Conservation (phyloP, 2,113 vertebrate genomes). For the Baryphthengus martii region DNA sequence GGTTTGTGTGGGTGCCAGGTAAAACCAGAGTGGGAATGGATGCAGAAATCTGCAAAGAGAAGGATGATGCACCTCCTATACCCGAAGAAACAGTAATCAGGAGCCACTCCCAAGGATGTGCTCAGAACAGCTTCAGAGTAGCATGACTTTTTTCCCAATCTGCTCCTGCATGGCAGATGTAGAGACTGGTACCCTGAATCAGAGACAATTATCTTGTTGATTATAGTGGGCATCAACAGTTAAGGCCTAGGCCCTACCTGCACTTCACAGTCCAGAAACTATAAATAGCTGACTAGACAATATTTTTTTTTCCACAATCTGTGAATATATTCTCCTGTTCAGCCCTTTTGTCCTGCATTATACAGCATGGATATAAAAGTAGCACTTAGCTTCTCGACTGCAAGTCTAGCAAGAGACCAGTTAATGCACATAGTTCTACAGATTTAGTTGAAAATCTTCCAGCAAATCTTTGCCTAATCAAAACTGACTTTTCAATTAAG, state of each 20-base stretch:
- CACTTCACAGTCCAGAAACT: not conserved
- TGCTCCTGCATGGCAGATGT: not conserved
- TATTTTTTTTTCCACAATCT: not conserved
- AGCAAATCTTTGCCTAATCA: not conserved
- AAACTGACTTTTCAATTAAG: not conserved
- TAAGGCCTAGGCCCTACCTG: not conserved
- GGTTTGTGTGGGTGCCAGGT: not conserved
- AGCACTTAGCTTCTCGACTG: not conserved
- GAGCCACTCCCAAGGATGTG: not conserved
- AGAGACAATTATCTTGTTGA: not conserved
- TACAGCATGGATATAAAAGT: not conserved
- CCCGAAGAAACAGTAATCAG: not conserved
- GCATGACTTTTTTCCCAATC: not conserved
- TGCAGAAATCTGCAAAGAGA: not conserved
- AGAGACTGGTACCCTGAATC: not conserved
- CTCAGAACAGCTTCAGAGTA: not conserved
- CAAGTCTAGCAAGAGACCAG: not conserved
- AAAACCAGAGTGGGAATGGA: not conserved
- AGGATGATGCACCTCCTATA: accelerated
- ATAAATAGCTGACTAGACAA: not conserved
- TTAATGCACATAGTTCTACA: not conserved
- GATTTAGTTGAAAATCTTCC: not conserved
- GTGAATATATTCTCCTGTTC: not conserved
- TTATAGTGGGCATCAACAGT: not conserved
- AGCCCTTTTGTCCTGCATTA: not conserved